These are phyloP conservation scores for Lucilia cuprina DNA, from an alignment of 1,140 invertebrate species.

Conservation along the genomic window DNA sequence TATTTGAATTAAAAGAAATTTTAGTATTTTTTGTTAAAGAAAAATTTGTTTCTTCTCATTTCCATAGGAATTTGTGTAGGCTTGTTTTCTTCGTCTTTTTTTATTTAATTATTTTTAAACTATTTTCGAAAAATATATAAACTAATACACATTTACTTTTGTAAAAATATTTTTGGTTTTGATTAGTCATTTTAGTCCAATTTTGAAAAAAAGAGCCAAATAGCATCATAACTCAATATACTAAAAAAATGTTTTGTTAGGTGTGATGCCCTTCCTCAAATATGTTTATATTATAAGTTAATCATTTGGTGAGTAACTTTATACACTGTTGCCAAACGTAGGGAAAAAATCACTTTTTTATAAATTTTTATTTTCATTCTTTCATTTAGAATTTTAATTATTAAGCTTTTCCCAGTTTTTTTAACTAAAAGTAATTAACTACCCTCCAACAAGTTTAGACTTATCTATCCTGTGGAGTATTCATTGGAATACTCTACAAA, in stretches of 20 bases:
- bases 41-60: no score
- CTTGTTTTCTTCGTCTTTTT: not conserved
- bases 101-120: not conserved
- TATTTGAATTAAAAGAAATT: not conserved
- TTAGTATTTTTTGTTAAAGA: no score
- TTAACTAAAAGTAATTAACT: no score
- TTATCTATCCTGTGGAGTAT: no score
- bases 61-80: not conserved
- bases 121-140: not conserved
- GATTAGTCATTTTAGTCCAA: not conserved
- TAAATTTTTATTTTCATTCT: no score
- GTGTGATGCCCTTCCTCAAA: not conserved
- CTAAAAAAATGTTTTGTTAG: not conserved
- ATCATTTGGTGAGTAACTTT: not conserved
- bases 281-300: not conserved
- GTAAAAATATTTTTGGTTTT: not conserved
- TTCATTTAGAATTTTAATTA: no score
- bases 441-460: no score
- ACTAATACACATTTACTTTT: not conserved
- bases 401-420: no score
- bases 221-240: not conserved
- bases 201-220: not conserved
- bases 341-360: no score
- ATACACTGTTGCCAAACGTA: no score
- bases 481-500: no score